A percentile compares a stretch with the other conserved stretches of the same genome.
phyloP scores from a whole-genome alignment of 2,113 vertebrate species.

The Microtus montanus region DNA sequence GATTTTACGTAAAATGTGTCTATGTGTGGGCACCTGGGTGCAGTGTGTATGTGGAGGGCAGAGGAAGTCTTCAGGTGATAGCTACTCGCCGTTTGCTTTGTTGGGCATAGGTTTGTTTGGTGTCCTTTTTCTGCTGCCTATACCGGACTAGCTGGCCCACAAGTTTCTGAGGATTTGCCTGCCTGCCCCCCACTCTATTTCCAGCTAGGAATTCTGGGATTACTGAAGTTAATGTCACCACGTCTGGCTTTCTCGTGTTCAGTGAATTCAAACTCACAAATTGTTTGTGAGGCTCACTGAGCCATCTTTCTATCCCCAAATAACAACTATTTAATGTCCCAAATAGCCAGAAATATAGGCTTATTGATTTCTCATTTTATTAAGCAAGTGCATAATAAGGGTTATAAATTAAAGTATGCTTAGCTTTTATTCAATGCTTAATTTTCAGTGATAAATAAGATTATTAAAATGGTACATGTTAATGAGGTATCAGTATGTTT shows the following conservation, averaged over 20 bases:
- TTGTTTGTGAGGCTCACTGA: not conserved
- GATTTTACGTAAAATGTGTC: not conserved
- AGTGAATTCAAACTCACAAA: not conserved
- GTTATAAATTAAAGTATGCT: not conserved
- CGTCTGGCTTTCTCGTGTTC: not conserved
- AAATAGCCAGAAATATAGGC: not conserved
- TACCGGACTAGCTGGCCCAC: not conserved
- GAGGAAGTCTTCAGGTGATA: not conserved
- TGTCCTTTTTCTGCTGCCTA: not conserved
- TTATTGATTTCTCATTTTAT: constrained; percentile 28
- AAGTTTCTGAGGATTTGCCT: not conserved
- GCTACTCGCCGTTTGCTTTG: fast-evolving
- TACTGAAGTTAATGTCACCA: too few relatives aligned
- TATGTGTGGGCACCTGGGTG: not conserved
- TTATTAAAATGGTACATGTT: not conserved
- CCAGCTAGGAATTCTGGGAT: not conserved
- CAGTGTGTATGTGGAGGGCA: not conserved
- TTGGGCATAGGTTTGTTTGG: not conserved
- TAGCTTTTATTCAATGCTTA: not conserved
- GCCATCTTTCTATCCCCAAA: not conserved
- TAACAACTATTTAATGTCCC: not conserved
- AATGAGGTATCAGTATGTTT: not conserved
- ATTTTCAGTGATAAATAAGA: not conserved
- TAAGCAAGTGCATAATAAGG: not conserved
- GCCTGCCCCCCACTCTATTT: fast-evolving